Evolutionary conservation across 2,888 invertebrate species (phyloP).

Genomic region (Rhagonycha lutea): DNA sequence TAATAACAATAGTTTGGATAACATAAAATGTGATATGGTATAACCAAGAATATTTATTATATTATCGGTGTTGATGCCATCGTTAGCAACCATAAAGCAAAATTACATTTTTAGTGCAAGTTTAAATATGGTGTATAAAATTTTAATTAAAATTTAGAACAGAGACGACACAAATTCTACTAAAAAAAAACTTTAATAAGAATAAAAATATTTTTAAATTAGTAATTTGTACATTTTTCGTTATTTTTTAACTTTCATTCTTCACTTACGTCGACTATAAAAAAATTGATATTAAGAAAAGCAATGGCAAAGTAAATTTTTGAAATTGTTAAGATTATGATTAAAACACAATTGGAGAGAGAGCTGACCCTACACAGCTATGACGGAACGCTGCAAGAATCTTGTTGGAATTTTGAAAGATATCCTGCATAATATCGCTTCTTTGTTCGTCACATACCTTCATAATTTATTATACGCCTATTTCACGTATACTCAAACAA

Average conservation of each 20-base stretch:
- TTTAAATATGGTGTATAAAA: neutral
- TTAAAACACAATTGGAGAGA: slow-evolving; percentile 33
- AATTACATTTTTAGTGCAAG: neutral
- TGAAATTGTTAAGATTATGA: neutral
- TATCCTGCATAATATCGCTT: slow-evolving; percentile 25
- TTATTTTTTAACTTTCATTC: neutral
- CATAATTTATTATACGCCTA: slow-evolving; percentile 24
- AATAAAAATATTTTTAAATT: neutral
- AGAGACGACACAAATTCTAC: neutral
- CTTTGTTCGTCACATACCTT: slow-evolving; percentile 29
- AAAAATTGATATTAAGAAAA: neutral
- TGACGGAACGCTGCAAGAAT: slow-evolving; percentile 39
- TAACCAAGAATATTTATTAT: neutral
- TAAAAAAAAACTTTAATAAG: neutral
- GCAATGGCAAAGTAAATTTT: neutral
- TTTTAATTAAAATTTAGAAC: neutral
- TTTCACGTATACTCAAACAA: slow-evolving; percentile 24
- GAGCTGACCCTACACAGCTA: slow-evolving; percentile 36
- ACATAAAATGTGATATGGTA: neutral
- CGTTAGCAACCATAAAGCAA: neutral
- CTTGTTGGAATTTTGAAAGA: slow-evolving; percentile 35
- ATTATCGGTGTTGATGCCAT: neutral
- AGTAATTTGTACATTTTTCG: neutral
- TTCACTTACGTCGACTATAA: neutral
- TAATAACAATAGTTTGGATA: neutral